phyloP scores from a whole-genome alignment of 2,888 invertebrate genomes.

The Cephus sareptanus region DNA sequence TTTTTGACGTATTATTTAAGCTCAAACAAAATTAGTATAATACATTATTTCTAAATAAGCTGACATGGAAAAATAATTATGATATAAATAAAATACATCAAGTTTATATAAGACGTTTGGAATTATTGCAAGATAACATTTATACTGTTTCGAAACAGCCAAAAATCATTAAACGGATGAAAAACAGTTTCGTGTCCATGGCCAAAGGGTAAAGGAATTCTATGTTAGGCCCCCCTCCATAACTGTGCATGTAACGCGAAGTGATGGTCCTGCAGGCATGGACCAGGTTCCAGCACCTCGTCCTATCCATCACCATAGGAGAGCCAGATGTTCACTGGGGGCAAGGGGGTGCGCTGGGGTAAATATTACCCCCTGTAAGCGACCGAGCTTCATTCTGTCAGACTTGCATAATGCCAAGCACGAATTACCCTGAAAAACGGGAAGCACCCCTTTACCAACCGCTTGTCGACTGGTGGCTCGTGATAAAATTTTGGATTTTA shows the following conservation, averaged over 20 bases:
- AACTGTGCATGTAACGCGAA: neutral
- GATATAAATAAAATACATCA: neutral
- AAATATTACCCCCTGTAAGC: slow-evolving; percentile 46
- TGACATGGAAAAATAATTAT: neutral
- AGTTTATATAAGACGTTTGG: neutral
- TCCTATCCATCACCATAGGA: slow-evolving; percentile 43
- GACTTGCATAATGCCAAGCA: slow-evolving; percentile 48
- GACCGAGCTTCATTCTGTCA: slow-evolving; percentile 17
- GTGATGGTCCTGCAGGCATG: neutral
- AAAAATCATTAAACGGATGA: neutral
- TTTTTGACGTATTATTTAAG: too few relatives aligned
- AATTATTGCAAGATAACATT: neutral
- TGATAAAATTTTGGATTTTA: slow-evolving; percentile 42
- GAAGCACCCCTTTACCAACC: slow-evolving; percentile 27
- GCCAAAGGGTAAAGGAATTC: neutral
- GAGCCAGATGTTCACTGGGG: slow-evolving; percentile 56
- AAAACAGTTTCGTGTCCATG: neutral
- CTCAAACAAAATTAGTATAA: neutral
- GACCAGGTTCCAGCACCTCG: slow-evolving; percentile 26
- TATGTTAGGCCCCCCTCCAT: neutral
- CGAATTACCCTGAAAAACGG: slow-evolving; percentile 35
- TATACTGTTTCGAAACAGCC: too few relatives aligned
- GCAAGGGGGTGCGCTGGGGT: slow-evolving; percentile 41
- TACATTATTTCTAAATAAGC: neutral
- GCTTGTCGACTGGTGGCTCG: slow-evolving; percentile 12